phyloP scores from a whole-genome alignment of 2,113 vertebrate genomes.

The Pygoscelis adeliae region DNA sequence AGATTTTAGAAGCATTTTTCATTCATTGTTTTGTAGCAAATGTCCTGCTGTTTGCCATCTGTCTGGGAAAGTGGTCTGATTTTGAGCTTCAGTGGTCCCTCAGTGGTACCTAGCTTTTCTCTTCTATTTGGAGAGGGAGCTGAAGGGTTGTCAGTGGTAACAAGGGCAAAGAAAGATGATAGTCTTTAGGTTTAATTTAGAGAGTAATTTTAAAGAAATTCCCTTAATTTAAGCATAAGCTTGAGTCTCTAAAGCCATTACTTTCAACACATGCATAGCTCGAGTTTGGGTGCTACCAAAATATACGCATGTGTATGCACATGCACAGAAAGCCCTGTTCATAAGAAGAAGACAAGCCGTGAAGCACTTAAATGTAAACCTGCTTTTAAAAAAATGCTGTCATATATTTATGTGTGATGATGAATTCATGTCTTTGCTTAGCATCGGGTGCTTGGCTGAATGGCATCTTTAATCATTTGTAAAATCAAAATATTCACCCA shows the following conservation, averaged over 20 bases:
- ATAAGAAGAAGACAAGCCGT: not conserved
- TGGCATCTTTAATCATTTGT: not conserved
- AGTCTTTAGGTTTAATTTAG: not conserved
- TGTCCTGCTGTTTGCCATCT: not conserved
- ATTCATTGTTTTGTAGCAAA: not conserved
- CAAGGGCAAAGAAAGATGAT: not conserved
- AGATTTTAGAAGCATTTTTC: not conserved
- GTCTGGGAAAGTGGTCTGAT: not conserved
- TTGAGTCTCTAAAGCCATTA: not conserved
- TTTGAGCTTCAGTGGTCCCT: not conserved
- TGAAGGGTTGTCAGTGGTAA: not conserved
- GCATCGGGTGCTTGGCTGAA: not conserved
- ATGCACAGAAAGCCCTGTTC: not conserved
- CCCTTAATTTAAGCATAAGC: not conserved
- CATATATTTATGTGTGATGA: not conserved
- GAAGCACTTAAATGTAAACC: not conserved
- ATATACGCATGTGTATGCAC: not conserved
- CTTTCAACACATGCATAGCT: not conserved
- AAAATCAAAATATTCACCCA: not conserved
- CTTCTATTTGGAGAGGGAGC: not conserved
- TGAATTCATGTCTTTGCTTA: not conserved
- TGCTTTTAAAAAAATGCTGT: not conserved
- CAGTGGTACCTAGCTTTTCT: not conserved
- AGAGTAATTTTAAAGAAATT: not conserved
- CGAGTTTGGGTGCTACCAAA: not conserved